Evolutionary conservation across 2,888 invertebrate species (phyloP), one percentile per base, ranked within the genome.

Genomic region (Phanerotoma sp.): DNA sequence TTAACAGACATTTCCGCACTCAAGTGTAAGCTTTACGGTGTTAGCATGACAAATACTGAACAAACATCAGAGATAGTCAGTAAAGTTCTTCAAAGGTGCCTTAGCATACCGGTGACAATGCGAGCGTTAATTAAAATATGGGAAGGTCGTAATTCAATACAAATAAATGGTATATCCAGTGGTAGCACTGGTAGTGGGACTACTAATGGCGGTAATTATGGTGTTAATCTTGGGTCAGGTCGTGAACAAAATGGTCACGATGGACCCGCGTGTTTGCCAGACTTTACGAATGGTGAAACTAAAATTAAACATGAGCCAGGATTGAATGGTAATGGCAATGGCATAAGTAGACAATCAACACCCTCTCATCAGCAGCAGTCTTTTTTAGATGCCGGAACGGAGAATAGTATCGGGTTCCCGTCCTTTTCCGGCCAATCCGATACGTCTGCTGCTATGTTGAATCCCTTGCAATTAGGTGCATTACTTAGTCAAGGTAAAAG

Each of bases 91-190:
- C 94, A 95, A 76, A 87, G 89, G 71, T 92, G 89, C 66, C 85
- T 93, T 68, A 96, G 95, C n/a, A 92, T 96, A 74, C 96, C 96
- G 2, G 84, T 96, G 49, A 93, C 93, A 5, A 85, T 96, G 79
- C 83, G 96, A 59, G 86, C 93, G 2, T 82, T 96, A 3, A 85
- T 96, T n/a, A 88, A 89, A 71, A 84, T 86, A 51, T 93, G 93
- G 92, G 89, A 92, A 67, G 72, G 72, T 11, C 84, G 87, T 9
- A 83, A 84, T 22, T 78, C 84, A 11, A 68, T 76, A 33, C 73
- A 78, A 51, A 74, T 74, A 51, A 76, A 77, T 22, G 81, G 83
- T 50, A 82, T 84, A 58, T 75, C 80, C 69, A 64, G 67, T 78
- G 75, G 83, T 56, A 87, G 86, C 72, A 82, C 87, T 76, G 85